Evolutionary conservation across 2,888 invertebrate species (phyloP), one percentile per base, ranked within the genome.

Genomic region (Drosophila koepferae): DNA sequence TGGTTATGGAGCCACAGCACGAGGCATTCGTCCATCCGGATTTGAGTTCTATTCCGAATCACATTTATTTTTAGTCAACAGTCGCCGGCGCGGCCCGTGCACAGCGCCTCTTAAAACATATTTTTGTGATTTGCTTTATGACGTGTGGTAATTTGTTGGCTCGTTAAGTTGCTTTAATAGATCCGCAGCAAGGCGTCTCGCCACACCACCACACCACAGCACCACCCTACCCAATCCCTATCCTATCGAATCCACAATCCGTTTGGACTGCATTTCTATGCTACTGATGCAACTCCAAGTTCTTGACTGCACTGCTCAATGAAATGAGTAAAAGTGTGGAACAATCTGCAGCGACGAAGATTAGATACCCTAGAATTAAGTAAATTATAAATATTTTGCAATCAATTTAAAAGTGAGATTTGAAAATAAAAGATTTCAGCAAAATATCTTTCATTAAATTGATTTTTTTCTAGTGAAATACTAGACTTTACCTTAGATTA

Each of bases 71-170:
- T 69, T 78, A 81, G 74, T 49, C 36, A 49, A 31, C 66, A 43
- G 44, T 43, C 41, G 55, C 23, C 51, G 18, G 14, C 49, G 18
- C 34, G 51, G 51, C 51, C 72, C 43, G 59, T 7, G 49, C 51
- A 34, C n/a, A 53, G 51, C 51, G 63, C 72, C 74, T 69, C 69
- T 62, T 54, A 54, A 44, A 58, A 72, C 62, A 63, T 67, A 62
- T 69, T 73, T 74, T 64, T 73, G 89, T 80, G 77, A 80, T 83
- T 75, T 79, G 72, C 68, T 91, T 92, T 91, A 92, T 92, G 91
- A 90, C 83, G 91, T 92, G 92, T 89, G 89, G 91, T 91, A 92
- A 92, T 92, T 92, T 92, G 92, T 92, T 91, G 91, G 90, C 87
- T 92, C 92, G 88, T 91, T 91, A 90, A 91, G 87, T 90, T 78